A percentile compares a stretch with the other conserved stretches of the same genome.
Evolutionary conservation across 2,888 invertebrate genomes (phyloP).

Genomic region (Dynastes hyllus): DNA sequence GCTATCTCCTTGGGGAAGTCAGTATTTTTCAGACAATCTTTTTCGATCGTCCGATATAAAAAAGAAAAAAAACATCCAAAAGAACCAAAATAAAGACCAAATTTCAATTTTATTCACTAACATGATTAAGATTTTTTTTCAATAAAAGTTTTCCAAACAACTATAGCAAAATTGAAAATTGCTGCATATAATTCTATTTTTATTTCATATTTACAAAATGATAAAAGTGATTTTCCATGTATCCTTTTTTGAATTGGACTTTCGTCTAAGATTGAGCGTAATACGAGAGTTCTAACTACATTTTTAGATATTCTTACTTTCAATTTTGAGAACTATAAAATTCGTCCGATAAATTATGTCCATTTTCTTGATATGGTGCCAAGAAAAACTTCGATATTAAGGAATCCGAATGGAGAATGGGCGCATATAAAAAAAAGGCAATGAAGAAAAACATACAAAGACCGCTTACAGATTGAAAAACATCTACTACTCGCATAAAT

Average conservation of each 20-base stretch:
- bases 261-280: slow-evolving; percentile 9
- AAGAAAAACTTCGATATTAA: slow-evolving; percentile 35
- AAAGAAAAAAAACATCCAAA: too few species aligned
- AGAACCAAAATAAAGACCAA: too few species aligned
- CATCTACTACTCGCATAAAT: not conserved
- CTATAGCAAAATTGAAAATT: too few species aligned
- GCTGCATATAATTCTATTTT: not conserved
- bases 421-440: slow-evolving; percentile 1
- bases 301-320: slow-evolving; percentile 32
- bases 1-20: too few species aligned
- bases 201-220: not conserved
- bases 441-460: slow-evolving; percentile 3
- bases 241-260: not conserved
- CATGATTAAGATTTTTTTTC: too few species aligned
- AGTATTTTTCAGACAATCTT: too few species aligned
- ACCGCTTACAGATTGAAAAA: slow-evolving; percentile 4
- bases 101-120: too few species aligned
- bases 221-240: not conserved
- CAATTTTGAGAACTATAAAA: slow-evolving; percentile 32
- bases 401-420: slow-evolving; percentile 23
- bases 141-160: too few species aligned
- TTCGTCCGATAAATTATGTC: slow-evolving; percentile 21
- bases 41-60: too few species aligned
- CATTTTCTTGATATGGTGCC: slow-evolving; percentile 20
- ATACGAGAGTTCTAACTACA: slow-evolving; percentile 7